Conservation (phyloP, 2,888 invertebrate genomes). For the Dinocampus coccinellae region DNA sequence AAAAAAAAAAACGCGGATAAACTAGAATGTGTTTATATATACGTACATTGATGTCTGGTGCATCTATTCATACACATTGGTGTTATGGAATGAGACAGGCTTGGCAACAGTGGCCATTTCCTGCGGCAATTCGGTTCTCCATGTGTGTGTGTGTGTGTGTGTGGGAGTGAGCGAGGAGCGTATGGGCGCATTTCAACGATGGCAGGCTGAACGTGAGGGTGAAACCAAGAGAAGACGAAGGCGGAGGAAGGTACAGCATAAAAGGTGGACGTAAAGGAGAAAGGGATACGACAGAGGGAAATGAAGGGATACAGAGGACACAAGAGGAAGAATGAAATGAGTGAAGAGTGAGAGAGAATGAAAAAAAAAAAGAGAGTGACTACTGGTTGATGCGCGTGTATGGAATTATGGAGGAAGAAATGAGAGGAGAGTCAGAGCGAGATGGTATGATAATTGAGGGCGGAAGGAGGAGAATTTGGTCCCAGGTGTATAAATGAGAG, state of each 20-base stretch:
- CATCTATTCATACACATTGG: slow-evolving; percentile 53
- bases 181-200: slow-evolving; percentile 15
- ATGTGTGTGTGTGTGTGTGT: slow-evolving; percentile 13
- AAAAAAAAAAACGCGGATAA: no score
- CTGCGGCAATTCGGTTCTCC: slow-evolving; percentile 39
- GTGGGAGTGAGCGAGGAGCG: no score
- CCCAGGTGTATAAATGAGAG: slow-evolving; percentile 33
- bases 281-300: slow-evolving; percentile 22
- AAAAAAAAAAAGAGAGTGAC: slow-evolving; percentile 12
- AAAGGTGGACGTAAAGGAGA: slow-evolving; percentile 8
- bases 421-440: slow-evolving; percentile 42
- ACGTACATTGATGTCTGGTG: slow-evolving; percentile 39
- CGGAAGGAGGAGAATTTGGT: slow-evolving; percentile 50
- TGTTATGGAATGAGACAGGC: slow-evolving; percentile 41
- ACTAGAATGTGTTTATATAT: not conserved
- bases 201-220: slow-evolving; percentile 42
- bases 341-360: slow-evolving; percentile 27
- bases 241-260: slow-evolving; percentile 28
- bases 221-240: slow-evolving; percentile 36
- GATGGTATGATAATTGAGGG: slow-evolving; percentile 55
- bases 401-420: not conserved
- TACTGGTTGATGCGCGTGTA: slow-evolving; percentile 7
- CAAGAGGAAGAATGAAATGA: slow-evolving; percentile 15
- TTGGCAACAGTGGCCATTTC: slow-evolving; percentile 61
- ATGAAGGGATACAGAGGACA: no score